Conservation (phyloP, 2,113 vertebrate species). For the Rutilus rutilus region DNA sequence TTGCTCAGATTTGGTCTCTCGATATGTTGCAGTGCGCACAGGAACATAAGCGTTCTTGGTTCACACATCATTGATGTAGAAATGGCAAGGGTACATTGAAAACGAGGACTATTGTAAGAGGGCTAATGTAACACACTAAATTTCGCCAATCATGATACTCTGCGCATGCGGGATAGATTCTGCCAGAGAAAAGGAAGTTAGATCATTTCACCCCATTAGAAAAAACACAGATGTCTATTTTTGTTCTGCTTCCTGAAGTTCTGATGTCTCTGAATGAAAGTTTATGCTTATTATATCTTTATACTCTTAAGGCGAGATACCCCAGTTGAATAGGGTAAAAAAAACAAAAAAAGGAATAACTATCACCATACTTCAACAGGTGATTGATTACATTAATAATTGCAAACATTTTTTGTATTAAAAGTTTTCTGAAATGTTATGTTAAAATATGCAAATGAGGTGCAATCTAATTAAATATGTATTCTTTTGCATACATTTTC, state of each 20-base stretch:
- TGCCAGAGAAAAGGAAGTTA: neutral
- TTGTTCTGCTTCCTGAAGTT: neutral
- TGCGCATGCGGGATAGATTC: neutral
- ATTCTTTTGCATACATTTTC: no score
- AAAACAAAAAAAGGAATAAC: no score
- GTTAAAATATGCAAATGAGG: no score
- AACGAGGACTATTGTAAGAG: neutral
- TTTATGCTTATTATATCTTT: no score
- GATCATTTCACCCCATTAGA: neutral
- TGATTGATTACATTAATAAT: no score
- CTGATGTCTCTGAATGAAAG: no score
- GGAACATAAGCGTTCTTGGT: neutral
- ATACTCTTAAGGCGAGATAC: no score
- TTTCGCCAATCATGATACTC: neutral
- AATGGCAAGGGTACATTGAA: neutral
- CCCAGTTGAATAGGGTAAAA: no score
- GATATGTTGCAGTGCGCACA: neutral
- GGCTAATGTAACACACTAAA: neutral
- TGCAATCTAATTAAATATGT: no score
- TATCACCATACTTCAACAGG: no score
- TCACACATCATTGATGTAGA: slow-evolving; percentile 4
- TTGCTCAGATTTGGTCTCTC: slow-evolving; percentile 5
- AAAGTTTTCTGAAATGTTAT: no score
- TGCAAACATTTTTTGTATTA: no score
- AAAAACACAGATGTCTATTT: neutral